Evolutionary conservation across 1,140 invertebrate genomes (phyloP).

Genomic region (Palaemon carinicauda): DNA sequence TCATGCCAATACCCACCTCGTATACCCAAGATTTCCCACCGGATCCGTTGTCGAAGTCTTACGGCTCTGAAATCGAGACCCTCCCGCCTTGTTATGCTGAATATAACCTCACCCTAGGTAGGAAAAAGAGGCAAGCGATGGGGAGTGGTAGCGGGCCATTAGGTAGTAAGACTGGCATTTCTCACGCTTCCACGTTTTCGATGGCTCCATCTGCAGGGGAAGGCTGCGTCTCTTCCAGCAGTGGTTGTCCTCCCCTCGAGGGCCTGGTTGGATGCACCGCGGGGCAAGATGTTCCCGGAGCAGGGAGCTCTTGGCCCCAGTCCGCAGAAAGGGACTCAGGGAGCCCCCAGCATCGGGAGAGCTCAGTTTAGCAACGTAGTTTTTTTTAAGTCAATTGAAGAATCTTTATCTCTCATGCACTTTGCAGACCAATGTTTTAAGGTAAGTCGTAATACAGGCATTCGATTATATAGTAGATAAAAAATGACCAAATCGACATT

Average conservation of each 20-base stretch:
- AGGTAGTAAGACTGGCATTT: neutral
- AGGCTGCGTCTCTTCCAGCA: neutral
- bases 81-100: neutral
- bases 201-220: neutral
- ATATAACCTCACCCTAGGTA: slow-evolving; percentile 19
- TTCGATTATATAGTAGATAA: too few species aligned
- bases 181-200: neutral
- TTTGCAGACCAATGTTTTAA: too few species aligned
- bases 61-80: neutral
- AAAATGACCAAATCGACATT: too few species aligned
- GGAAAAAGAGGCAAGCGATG: neutral
- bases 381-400: too few species aligned
- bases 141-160: neutral
- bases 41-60: neutral
- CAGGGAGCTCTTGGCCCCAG: neutral
- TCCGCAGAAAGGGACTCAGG: neutral
- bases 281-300: neutral
- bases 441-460: too few species aligned
- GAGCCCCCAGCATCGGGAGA: slow-evolving; percentile 19
- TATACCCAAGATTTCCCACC: neutral
- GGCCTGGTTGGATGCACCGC: neutral
- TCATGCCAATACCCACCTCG: neutral
- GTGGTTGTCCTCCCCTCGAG: neutral
- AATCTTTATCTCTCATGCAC: too few species aligned
- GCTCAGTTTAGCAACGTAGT: slow-evolving; percentile 1